phyloP scores from a whole-genome alignment of 2,797 vertebrate genomes.

The Eutrigla gurnardus region DNA sequence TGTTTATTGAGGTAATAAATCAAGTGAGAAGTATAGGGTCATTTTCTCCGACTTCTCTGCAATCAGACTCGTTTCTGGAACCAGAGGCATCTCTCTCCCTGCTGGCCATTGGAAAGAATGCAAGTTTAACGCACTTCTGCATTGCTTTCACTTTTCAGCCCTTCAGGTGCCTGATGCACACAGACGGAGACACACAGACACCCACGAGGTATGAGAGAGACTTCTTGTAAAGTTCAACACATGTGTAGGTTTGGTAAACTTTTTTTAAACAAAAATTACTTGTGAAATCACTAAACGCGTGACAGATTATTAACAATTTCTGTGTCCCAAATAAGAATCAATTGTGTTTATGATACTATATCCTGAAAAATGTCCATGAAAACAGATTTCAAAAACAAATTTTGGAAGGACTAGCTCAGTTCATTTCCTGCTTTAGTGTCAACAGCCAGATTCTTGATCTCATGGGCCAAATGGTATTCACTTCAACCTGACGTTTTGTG shows the following conservation, averaged over 20 bases:
- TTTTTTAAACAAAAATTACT: background rate
- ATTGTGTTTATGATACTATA: background rate
- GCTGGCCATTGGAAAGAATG: background rate
- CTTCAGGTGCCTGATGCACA: background rate
- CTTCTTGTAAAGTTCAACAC: too few relatives aligned
- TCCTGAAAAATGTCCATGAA: background rate
- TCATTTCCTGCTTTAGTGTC: background rate
- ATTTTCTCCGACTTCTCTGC: too few relatives aligned
- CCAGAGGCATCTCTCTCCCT: background rate
- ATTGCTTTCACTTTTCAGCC: background rate
- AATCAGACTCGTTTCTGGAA: background rate
- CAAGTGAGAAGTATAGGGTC: too few relatives aligned
- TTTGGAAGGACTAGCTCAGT: background rate
- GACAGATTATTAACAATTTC: background rate
- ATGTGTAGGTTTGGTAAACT: background rate
- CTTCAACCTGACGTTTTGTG: constrained; percentile 48
- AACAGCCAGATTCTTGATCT: constrained; percentile 27
- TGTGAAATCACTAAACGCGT: background rate
- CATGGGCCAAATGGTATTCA: constrained; percentile 38
- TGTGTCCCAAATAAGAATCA: background rate
- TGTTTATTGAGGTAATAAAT: too few relatives aligned
- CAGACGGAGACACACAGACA: background rate
- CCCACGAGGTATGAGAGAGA: background rate
- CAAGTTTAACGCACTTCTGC: background rate
- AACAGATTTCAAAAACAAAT: background rate